Base-by-base conservation (phyloP, 2,888 invertebrate species). In the Euzophera pinguis region DNA sequence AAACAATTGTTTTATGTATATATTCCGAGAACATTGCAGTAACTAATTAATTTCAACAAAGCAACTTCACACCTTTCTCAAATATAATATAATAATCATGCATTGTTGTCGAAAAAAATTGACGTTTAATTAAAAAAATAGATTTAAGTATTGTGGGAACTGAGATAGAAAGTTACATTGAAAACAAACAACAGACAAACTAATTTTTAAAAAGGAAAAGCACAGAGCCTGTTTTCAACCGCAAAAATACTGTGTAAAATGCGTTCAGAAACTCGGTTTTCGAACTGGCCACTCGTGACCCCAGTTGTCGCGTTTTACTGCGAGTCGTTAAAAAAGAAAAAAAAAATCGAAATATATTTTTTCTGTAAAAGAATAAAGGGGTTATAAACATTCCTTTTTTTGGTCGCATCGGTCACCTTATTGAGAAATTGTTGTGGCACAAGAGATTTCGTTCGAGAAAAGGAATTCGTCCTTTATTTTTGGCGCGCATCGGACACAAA, bases 351-450 rank as follows among this genome's bases (percentile, higher is more conserved):
- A 70, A 68, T 66, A 68, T 64, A 66, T 72, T 67, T 75, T 74
- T 71, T 67, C 66, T 61, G 7, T 56, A 63, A 65, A 71, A 67
- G 67, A 68, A 69, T 70, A 69, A 70, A 74, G 67, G 68, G 65
- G 73, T 69, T 74, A 75, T 79, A 78, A 79, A 80, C 77, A 78
- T 75, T 75, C 70, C 63, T 65, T 55, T 75, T 75, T 76, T 72
- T 77, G 64, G 65, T 67, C 56, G 64, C 61, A 60, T 61, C 64
- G 59, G 64, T 62, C 64, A 64, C 58, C 64, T 58, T 55, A 60
- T 63, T 62, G 64, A 63, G 64, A 67, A 67, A 71, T 63, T 64
- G 60, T 55, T 58, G 59, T 57, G 57, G 56, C 55, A 58, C 55
- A 57, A 57, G 51, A 62, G 65, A 63, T 62, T 63, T 63, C 53